Evolutionary conservation across 2,113 vertebrate species (phyloP).

Genomic region (Rattus norvegicus): GRCr8 NC_086019.1:131544001-131544500

Average conservation of each 20-base stretch:
- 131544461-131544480: background rate
- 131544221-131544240: background rate
- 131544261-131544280: background rate
- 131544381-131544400: background rate
- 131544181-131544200: background rate
- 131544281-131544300: background rate
- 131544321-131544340: background rate
- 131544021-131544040: no score
- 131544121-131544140: background rate
- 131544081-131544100: background rate
- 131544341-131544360: background rate
- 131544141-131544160: background rate
- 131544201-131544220: background rate
- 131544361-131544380: background rate
- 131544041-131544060: no score
- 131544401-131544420: background rate
- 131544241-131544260: background rate
- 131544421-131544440: background rate
- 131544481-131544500: background rate
- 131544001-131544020: no score
- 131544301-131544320: background rate
- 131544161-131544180: background rate
- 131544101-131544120: background rate
- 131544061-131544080: background rate
- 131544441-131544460: background rate